Percentiles rank a stretch among this genome's conserved stretches.
Conservation (phyloP, 2,888 invertebrate species). For the Himalopsyche anomala region DNA sequence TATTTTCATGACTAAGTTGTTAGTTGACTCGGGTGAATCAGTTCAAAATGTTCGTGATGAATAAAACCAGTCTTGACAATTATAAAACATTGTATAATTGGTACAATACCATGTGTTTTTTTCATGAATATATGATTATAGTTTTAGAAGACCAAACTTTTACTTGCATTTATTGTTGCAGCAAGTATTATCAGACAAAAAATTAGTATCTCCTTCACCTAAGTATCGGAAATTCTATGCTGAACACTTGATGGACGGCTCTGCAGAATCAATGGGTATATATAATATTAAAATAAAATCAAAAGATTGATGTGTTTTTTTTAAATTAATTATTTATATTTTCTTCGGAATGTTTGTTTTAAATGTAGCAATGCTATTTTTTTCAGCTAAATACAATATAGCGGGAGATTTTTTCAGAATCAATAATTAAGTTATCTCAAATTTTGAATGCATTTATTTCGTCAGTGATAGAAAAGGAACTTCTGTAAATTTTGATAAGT, state of each 20-base stretch:
- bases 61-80: too few relatives aligned
- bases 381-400: slow-evolving; percentile 49
- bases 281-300: neutral
- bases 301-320: too few relatives aligned
- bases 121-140: too few relatives aligned
- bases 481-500: too few relatives aligned
- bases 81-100: too few relatives aligned
- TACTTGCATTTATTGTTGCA: neutral
- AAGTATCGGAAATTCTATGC: slow-evolving; percentile 60
- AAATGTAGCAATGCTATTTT: neutral
- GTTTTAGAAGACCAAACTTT: neutral
- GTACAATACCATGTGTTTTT: too few relatives aligned
- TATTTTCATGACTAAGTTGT: neutral
- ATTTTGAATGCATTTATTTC: too few relatives aligned
- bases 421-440: neutral
- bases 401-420: slow-evolving; percentile 10
- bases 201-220: neutral
- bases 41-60: too few relatives aligned
- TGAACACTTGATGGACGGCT: slow-evolving; percentile 62
- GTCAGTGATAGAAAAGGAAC: too few relatives aligned
- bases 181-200: neutral
- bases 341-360: slow-evolving; percentile 8
- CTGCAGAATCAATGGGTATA: slow-evolving; percentile 60
- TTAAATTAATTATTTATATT: neutral
- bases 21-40: too few relatives aligned